Conservation (phyloP, 2,888 invertebrate genomes). For the Melinopterus prodromus region DNA sequence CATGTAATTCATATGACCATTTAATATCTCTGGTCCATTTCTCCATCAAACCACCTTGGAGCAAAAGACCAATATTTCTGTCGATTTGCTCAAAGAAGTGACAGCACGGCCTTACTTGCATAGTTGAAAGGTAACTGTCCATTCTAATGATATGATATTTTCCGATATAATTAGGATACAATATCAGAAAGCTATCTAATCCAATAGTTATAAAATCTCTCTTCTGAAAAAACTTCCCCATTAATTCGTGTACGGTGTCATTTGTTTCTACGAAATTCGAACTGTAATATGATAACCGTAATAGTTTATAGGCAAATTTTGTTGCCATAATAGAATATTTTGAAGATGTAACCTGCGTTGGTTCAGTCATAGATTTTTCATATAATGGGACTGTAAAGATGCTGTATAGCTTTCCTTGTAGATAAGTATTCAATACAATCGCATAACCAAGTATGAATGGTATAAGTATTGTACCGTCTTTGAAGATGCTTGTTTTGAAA, state of each 20-base stretch:
- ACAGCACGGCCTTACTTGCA: neutral
- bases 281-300: neutral
- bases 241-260: neutral
- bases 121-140: neutral
- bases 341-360: neutral
- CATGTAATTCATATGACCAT: neutral
- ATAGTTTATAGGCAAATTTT: neutral
- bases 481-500: neutral
- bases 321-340: conserved; percentile 13
- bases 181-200: neutral
- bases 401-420: conserved; percentile 6
- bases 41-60: conserved; percentile 5
- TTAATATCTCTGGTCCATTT: conserved; percentile 7
- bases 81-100: conserved; percentile 5
- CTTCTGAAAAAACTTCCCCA: conserved; percentile 7
- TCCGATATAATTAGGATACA: conserved; percentile 7
- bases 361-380: neutral
- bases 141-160: neutral
- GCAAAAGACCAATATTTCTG: neutral
- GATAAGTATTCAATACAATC: neutral
- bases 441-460: conserved; percentile 12
- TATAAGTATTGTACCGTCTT: neutral
- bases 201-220: conserved; percentile 19
- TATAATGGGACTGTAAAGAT: neutral
- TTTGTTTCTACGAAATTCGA: conserved; percentile 7